A percentile compares a stretch with the other conserved stretches of the same genome.
phyloP scores from a whole-genome alignment of 1,140 invertebrate species.

The Sitophilus oryzae region DNA sequence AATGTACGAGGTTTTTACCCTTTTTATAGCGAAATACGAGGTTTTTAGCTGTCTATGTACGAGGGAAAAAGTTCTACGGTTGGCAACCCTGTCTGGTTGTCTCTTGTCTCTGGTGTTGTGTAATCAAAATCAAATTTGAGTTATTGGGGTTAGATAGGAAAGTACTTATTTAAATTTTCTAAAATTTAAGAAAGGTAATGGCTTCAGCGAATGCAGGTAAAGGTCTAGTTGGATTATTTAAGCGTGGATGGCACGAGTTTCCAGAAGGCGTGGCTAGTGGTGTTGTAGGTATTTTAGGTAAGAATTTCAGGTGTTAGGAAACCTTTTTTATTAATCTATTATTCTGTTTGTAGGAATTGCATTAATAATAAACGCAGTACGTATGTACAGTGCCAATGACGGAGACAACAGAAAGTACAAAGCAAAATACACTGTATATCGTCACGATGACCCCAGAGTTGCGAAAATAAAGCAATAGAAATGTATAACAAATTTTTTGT shows the following conservation, averaged over 20 bases:
- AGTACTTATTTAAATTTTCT: no score
- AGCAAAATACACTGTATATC: conserved; percentile 53
- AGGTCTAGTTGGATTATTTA: conserved; percentile 43
- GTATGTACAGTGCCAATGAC: conserved; percentile 52
- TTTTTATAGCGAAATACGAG: no score
- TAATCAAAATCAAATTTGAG: no score
- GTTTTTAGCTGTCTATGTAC: no score
- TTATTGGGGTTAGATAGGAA: not conserved
- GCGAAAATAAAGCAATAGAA: conserved; percentile 26
- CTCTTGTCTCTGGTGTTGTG: no score
- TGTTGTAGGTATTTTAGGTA: conserved; percentile 48
- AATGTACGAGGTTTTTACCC: no score
- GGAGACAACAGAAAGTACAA: conserved; percentile 60
- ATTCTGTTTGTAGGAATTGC: conserved; percentile 36
- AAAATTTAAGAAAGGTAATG: not conserved
- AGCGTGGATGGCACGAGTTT: conserved; percentile 58
- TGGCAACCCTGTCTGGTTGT: no score
- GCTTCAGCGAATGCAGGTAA: conserved; percentile 16
- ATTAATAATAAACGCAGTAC: conserved; percentile 40
- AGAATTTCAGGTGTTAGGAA: not conserved
- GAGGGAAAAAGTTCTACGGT: no score
- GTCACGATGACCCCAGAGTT: conserved; percentile 55
- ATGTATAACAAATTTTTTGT: conserved; percentile 10
- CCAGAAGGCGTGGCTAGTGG: conserved; percentile 57
- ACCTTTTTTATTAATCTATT: not conserved